Evolutionary conservation across 2,797 vertebrate genomes (phyloP), one percentile per base, ranked within the genome.

Genomic region (Rhodeus uyekii): DNA sequence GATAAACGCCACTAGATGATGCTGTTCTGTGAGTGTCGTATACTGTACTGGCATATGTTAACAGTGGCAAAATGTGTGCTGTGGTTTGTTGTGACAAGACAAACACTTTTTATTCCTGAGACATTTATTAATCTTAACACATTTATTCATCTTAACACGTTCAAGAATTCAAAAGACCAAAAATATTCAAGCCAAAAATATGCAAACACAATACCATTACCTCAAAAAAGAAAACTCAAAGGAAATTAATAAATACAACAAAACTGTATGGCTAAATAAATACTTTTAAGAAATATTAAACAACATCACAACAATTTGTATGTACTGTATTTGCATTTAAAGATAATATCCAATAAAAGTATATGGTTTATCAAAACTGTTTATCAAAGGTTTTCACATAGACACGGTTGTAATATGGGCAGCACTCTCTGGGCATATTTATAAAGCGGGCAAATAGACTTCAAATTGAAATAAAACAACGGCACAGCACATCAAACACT

Each of bases 71-170:
- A 53, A 27, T 10, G n/a, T 38, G 3, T 53, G 13, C 32, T 42
- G 14, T 68, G 12, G 27, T 19, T 61, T 53, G 22, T 18, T 63
- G 53, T 72, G 24, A 36, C 50, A 64, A 82, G 27, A 60, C 8
- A 83, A 81, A 61, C 32, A 36, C 24, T 73, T 8, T 27, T 61
- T 42, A 84, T 29, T n/a, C n/a, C n/a, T 29, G 4, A 61, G 5
- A 19, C n/a, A 5, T 13, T 13, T 86, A n/a, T 38, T 84, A 81
- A 93, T 93, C 91, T 91, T 92, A 90, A 93, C 90, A 90, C 90
- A 90, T 94, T 94, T 94, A 93, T 92, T 93, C 67, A 80, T 88
- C 87, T 86, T 61, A 89, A 89, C 87, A 88, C 85, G 76, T 82
- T 89, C 50, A 85, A 48, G 78, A 55, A 64, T 89, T 86, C 68